Conservation (phyloP, 2,888 invertebrate genomes). For the Eristalis arbustorum region DNA sequence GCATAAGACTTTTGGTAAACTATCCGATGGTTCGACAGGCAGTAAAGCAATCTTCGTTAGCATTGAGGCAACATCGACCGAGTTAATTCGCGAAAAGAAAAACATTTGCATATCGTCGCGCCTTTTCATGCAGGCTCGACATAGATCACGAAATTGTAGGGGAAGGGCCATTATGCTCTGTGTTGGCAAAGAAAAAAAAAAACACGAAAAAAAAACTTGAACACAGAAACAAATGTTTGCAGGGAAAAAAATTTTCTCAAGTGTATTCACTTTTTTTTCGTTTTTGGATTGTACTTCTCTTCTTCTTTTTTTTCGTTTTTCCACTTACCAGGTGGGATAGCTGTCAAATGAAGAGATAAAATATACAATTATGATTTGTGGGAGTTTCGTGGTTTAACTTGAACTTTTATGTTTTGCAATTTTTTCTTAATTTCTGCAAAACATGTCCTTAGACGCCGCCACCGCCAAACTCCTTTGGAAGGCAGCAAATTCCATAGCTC, state of each 20-base stretch:
- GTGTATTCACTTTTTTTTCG: not conserved
- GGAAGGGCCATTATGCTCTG: constrained; percentile 65
- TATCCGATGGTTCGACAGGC: constrained; percentile 65
- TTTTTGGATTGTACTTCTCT: not conserved
- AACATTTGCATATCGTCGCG: constrained; percentile 69
- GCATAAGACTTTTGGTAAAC: constrained; percentile 63
- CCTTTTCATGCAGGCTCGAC: constrained; percentile 67
- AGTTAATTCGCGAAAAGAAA: constrained; percentile 66
- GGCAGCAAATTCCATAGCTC: constrained; percentile 55
- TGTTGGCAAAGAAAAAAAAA: constrained; percentile 34
- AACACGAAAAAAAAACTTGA: constrained; percentile 35
- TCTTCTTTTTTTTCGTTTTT: not conserved
- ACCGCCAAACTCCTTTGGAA: constrained; percentile 60
- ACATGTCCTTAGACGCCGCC: constrained; percentile 68
- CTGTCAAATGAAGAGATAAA: not conserved
- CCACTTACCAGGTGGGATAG: constrained; percentile 44
- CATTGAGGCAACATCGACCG: constrained; percentile 65
- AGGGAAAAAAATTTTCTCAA: constrained; percentile 18
- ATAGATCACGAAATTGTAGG: constrained; percentile 61
- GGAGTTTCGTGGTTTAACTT: constrained; percentile 7
- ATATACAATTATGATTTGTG: not conserved
- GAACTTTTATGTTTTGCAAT: constrained; percentile 41
- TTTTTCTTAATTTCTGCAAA: constrained; percentile 56
- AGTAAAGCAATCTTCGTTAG: constrained; percentile 61
- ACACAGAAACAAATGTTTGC: constrained; percentile 49